Conservation (phyloP, 2,888 invertebrate genomes). For the Lysandra bellargus region DNA sequence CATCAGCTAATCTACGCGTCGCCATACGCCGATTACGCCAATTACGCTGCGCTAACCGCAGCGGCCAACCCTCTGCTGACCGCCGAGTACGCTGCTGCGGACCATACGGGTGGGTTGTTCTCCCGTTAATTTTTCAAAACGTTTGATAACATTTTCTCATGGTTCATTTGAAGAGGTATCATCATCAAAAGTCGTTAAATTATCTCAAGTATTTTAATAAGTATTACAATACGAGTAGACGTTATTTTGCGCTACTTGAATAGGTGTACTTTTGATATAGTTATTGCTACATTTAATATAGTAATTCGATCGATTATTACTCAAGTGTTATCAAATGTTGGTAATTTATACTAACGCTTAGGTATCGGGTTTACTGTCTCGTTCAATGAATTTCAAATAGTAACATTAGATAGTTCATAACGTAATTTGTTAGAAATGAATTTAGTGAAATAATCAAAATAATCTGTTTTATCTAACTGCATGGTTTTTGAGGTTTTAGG, state of each 20-base stretch:
- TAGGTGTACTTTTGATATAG: conserved; percentile 5
- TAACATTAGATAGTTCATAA: conserved; percentile 47
- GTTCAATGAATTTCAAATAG: conserved; percentile 53
- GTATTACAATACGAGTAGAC: not conserved
- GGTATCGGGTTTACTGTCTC: conserved; percentile 62
- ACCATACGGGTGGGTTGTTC: conserved; percentile 96
- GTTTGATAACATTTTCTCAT: conserved; percentile 52
- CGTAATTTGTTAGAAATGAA: conserved; percentile 40
- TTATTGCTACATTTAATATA: conserved; percentile 24
- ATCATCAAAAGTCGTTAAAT: not conserved
- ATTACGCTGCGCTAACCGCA: conserved; percentile 91
- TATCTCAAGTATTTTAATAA: not conserved
- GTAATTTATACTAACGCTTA: conserved; percentile 59
- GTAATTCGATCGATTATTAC: conserved; percentile 30
- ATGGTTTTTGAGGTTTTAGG: conserved; percentile 46
- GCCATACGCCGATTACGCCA: conserved; percentile 93
- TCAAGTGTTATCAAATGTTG: conserved; percentile 46
- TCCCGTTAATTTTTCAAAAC: conserved; percentile 67
- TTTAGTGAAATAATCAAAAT: conserved; percentile 22
- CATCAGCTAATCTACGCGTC: conserved; percentile 93
- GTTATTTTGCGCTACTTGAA: not conserved
- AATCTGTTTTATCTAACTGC: conserved; percentile 53
- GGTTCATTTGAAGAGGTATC: not conserved
- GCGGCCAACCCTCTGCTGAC: conserved; percentile 90
- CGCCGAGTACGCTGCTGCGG: conserved; percentile 89